phyloP scores from a whole-genome alignment of 1,140 invertebrate genomes.

The Conus betulinus region DNA sequence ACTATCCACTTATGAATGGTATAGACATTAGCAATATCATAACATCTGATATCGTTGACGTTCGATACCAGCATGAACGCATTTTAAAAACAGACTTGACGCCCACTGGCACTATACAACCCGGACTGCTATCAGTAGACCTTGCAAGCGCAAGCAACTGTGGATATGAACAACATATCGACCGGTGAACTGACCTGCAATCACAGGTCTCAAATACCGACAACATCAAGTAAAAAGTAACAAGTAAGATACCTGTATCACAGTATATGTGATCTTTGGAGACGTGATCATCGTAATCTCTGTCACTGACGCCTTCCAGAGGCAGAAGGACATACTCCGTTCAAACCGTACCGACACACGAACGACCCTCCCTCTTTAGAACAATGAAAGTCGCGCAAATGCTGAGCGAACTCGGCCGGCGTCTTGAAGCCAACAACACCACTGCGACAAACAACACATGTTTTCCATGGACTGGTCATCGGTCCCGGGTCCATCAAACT shows the following conservation, averaged over 20 bases:
- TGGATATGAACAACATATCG: no score
- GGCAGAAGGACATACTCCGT: slow-evolving; percentile 91
- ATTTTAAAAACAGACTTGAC: no score
- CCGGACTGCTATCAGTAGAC: no score
- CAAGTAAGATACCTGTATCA: slow-evolving; percentile 49
- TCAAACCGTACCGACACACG: slow-evolving; percentile 92
- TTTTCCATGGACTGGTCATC: slow-evolving; percentile 58
- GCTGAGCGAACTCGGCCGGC: slow-evolving; percentile 79
- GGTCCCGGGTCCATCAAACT: slow-evolving; percentile 17
- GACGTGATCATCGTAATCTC: slow-evolving; percentile 92
- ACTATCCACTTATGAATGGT: no score
- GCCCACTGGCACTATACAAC: no score
- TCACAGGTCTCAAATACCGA: no score
- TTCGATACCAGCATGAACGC: no score
- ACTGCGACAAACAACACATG: slow-evolving; percentile 62
- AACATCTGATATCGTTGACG: no score
- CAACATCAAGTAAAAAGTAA: no score
- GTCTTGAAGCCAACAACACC: slow-evolving; percentile 64
- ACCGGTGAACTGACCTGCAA: no score
- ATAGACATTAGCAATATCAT: no score
- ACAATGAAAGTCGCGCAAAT: slow-evolving; percentile 88
- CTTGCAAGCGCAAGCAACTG: no score
- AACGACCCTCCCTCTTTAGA: slow-evolving; percentile 91
- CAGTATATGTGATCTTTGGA: slow-evolving; percentile 83
- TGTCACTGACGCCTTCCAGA: slow-evolving; percentile 90